phyloP scores from a whole-genome alignment of 2,113 vertebrate genomes.

The Benitochromis conjunctus region DNA sequence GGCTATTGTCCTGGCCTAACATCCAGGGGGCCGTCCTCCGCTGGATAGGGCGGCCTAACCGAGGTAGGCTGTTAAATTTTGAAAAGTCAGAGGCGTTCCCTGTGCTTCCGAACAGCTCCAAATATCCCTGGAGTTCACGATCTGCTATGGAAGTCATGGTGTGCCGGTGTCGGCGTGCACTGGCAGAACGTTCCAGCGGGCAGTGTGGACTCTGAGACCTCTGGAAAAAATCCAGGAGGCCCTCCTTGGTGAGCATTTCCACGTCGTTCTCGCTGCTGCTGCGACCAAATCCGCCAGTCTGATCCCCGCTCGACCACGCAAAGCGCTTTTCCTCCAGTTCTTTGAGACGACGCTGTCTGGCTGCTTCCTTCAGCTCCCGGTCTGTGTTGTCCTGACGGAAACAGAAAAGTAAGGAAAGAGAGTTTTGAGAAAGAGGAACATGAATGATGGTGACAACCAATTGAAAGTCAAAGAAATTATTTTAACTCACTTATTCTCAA shows the following conservation, averaged over 20 bases:
- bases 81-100: slow-evolving; percentile 62
- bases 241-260: slow-evolving; percentile 82
- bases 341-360: slow-evolving; percentile 77
- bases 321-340: slow-evolving; percentile 86
- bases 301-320: slow-evolving; percentile 76
- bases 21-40: slow-evolving; percentile 72
- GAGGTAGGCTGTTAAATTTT: slow-evolving; percentile 87
- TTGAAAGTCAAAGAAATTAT: not conserved
- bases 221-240: slow-evolving; percentile 83
- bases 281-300: slow-evolving; percentile 78
- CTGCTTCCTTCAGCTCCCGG: slow-evolving; percentile 82
- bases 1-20: slow-evolving; percentile 67
- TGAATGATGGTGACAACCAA: not conserved
- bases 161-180: slow-evolving; percentile 84
- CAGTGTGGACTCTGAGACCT: slow-evolving; percentile 84
- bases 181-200: slow-evolving; percentile 80
- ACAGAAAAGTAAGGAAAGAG: not conserved
- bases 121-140: slow-evolving; percentile 82
- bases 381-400: slow-evolving; percentile 84
- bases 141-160: slow-evolving; percentile 79
- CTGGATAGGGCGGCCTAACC: slow-evolving; percentile 67
- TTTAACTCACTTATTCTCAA: not conserved
- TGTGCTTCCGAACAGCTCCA: slow-evolving; percentile 74
- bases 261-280: slow-evolving; percentile 97
- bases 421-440: not conserved